Evolutionary conservation across 2,888 invertebrate species (phyloP), one percentile per base, ranked within the genome.

Genomic region (Apantesis nais): DNA sequence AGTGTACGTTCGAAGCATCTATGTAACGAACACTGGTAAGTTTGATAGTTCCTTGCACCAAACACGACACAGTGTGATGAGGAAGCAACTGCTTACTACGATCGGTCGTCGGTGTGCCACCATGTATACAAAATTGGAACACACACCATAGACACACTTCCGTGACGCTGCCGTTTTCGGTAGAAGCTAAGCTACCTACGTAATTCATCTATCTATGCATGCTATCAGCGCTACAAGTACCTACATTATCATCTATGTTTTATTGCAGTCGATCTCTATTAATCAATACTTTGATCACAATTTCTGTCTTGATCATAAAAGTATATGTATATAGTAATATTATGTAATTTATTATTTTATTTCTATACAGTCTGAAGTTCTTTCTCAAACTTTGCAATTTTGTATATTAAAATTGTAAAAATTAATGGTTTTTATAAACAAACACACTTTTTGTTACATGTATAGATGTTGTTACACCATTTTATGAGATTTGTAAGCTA

Each of bases 121-220:
- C 70, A 76, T 72, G 76, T 70, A 72, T 48, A 71, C 68, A 70
- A 74, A 76, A 78, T 74, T 74, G 74, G 78, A 73, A 72, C 73
- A 44, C 58, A 62, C 71, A 63, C 68, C 48, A 68, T 70, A 70
- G 70, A 66, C 67, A 65, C 52, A 74, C 74, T 81, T 79, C 77
- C 71, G 76, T 29, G 39, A 58, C 25, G 65, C 74, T 65, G 67
- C 67, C 67, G 58, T 71, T 71, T 78, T 63, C 61, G 55, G 66
- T 60, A 14, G 29, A 73, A 67, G 48, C 74, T 77, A 71, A 58
- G 19, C 29, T 19, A 29, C 58, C 37, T 58, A 66, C 58, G 22
- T 58, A 39, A 25, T 58, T 39, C 52, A 25, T 31, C 65, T 41
- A 63, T 41, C 62, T 73, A 41, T 29, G 60, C 25, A 29, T 39